These are phyloP conservation scores for Hylaeus anthracinus DNA, from an alignment of 1,140 invertebrate species.

Conservation along the genomic window DNA sequence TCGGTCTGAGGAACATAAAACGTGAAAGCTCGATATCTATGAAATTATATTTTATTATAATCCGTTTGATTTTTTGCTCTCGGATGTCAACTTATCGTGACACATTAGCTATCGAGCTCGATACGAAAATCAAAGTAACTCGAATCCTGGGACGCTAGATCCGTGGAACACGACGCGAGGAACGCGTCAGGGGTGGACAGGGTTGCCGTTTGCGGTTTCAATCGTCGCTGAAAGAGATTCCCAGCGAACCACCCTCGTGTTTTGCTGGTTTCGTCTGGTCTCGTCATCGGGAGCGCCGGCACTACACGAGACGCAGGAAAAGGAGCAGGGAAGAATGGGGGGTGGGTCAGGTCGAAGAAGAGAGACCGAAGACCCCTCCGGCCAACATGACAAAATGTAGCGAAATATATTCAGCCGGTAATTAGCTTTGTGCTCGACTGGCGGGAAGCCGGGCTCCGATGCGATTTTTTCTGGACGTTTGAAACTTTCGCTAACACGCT, in stretches of 20 bases:
- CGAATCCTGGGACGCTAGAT: background rate
- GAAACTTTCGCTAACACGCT: constrained; percentile 57
- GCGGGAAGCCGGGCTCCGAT: constrained; percentile 45
- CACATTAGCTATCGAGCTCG: no score
- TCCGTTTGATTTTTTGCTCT: no score
- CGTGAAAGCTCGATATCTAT: no score
- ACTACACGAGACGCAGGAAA: constrained; percentile 2
- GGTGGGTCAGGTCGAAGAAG: background rate
- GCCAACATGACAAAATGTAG: constrained; percentile 58
- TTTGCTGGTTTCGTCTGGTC: constrained; percentile 27
- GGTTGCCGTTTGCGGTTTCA: background rate
- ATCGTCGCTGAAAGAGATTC: constrained; percentile 18
- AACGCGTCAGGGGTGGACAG: no score
- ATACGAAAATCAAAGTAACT: no score
- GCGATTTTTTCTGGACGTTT: constrained; percentile 62
- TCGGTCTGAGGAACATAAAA: no score
- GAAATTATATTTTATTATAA: no score
- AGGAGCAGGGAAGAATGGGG: constrained; percentile 9
- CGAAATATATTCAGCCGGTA: constrained; percentile 62
- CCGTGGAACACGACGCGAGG: background rate
- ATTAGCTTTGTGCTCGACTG: constrained; percentile 64
- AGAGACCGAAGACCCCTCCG: constrained; percentile 47
- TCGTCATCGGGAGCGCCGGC: constrained; percentile 18
- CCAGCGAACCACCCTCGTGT: constrained; percentile 14
- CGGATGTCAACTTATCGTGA: no score